Conservation (phyloP, 2,888 invertebrate species). For the Conomelus anceps region DNA sequence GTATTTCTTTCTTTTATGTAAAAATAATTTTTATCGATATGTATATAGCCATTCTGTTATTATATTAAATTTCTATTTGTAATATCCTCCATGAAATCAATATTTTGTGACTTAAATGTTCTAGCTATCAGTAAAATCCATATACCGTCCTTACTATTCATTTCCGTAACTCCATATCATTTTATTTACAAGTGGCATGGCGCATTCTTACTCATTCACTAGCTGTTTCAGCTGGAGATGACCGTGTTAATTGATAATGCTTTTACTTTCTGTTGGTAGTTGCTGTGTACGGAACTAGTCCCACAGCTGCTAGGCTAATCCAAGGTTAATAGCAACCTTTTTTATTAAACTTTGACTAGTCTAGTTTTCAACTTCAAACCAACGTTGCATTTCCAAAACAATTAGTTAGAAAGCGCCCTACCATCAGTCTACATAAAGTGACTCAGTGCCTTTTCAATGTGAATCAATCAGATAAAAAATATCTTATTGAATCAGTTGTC, state of each 20-base stretch:
- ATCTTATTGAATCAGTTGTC: background rate
- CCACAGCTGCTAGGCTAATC: background rate
- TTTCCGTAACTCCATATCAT: background rate
- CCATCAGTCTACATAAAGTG: background rate
- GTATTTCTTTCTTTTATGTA: background rate
- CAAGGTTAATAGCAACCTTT: background rate
- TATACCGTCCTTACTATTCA: background rate
- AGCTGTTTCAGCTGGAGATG: background rate
- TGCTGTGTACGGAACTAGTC: background rate
- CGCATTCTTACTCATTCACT: background rate
- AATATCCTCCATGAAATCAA: background rate
- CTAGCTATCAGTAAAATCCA: background rate
- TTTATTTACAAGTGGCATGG: background rate
- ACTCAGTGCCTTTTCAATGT: background rate
- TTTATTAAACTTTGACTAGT: background rate
- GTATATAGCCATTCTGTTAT: background rate
- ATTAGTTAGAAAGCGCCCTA: background rate
- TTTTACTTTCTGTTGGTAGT: background rate
- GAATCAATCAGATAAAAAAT: background rate
- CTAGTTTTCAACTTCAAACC: background rate
- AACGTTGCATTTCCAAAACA: background rate
- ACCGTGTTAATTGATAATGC: background rate
- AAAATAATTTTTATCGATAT: background rate
- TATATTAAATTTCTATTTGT: background rate
- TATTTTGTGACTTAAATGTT: background rate